Conservation (phyloP, 2,797 vertebrate species). For the Neopelma chrysocephalum region DNA sequence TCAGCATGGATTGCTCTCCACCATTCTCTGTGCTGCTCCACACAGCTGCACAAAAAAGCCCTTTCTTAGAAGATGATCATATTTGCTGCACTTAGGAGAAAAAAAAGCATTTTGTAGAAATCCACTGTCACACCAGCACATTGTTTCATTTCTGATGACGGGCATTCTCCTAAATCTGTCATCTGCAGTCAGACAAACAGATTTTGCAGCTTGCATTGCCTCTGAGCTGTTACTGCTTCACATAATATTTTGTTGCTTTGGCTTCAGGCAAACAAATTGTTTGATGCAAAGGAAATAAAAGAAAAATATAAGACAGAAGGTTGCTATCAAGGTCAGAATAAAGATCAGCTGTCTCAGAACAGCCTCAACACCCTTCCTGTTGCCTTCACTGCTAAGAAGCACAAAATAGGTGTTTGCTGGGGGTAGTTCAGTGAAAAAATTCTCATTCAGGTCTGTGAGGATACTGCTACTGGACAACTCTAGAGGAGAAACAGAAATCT, state of each 20-base stretch:
- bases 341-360: neutral
- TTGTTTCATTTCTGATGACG: neutral
- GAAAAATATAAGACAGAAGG: neutral
- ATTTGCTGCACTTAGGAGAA: neutral
- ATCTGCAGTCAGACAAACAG: conserved; percentile 29
- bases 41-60: neutral
- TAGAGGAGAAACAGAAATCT: neutral
- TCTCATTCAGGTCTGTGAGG: neutral
- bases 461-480: neutral
- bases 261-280: neutral
- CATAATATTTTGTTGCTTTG: conserved; percentile 4
- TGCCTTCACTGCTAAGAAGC: neutral
- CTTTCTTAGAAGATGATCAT: neutral
- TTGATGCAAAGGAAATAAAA: conserved; percentile 20
- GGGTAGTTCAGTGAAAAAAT: neutral
- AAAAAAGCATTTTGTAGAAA: neutral
- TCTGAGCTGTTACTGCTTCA: conserved; percentile 13
- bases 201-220: neutral
- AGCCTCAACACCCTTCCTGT: neutral
- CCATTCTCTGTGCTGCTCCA: neutral
- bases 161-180: conserved; percentile 25
- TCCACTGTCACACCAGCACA: neutral
- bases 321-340: conserved; percentile 30
- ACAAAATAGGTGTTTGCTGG: neutral
- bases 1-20: neutral